These are phyloP conservation scores for Chelonia mydas DNA, from an alignment of 2,797 vertebrate genomes.

Conservation along the genomic window DNA sequence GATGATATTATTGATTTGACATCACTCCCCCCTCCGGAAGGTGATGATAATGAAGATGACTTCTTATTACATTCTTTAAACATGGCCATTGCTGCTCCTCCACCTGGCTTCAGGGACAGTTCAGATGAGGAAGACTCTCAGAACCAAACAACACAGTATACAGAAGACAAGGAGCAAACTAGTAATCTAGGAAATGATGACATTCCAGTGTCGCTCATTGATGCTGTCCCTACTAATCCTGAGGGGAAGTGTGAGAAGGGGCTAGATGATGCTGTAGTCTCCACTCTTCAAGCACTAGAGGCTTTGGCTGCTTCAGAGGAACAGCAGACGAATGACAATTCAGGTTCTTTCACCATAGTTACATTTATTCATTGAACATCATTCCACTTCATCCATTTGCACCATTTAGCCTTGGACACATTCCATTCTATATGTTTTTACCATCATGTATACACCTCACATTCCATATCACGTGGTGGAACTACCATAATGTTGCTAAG, in stretches of 20 bases:
- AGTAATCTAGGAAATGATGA: conserved; percentile 82
- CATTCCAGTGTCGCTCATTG: conserved; percentile 98
- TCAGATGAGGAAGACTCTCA: conserved; percentile 95
- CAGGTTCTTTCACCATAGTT: conserved; percentile 99
- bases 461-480: conserved; percentile 74
- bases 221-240: conserved; percentile 90
- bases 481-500: conserved; percentile 60
- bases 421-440: conserved; percentile 74
- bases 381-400: conserved; percentile 84
- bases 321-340: conserved; percentile 94
- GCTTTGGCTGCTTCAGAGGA: conserved; percentile 96
- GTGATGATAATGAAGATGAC: conserved; percentile 93
- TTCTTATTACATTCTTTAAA: conserved; percentile 95
- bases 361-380: conserved; percentile 95
- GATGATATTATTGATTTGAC: conserved; percentile 99
- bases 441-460: conserved; percentile 71
- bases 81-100: conserved; percentile 97
- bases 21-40: conserved; percentile 94
- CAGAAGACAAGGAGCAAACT: conserved; percentile 75
- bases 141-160: conserved; percentile 83
- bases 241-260: conserved; percentile 87
- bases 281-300: conserved; percentile 94
- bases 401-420: conserved; percentile 81
- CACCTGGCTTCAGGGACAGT: conserved; percentile 98
- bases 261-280: conserved; percentile 90